These are phyloP conservation scores for Tachysurus vachellii DNA, from an alignment of 2,113 vertebrate genomes.

Conservation along the genomic window DNA sequence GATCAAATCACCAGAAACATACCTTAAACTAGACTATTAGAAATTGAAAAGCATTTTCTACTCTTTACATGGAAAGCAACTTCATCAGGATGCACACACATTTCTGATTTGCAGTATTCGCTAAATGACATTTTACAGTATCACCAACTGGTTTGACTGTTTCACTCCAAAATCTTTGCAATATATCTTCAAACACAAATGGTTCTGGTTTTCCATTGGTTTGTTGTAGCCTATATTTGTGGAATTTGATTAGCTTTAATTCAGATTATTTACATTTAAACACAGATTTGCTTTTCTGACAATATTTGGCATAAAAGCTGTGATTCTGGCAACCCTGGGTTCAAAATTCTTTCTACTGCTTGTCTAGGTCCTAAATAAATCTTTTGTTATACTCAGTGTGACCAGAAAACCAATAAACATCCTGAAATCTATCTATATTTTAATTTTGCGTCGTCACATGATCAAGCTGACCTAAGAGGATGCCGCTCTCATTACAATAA, in stretches of 20 bases:
- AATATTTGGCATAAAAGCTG: not conserved
- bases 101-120: not conserved
- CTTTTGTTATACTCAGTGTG: not conserved
- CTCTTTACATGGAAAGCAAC: not conserved
- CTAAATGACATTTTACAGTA: not conserved
- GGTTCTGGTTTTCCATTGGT: not conserved
- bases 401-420: not conserved
- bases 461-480: not conserved
- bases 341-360: not conserved
- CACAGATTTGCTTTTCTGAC: not conserved
- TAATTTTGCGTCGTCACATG: not conserved
- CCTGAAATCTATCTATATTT: not conserved
- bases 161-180: not conserved
- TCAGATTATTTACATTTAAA: not conserved
- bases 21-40: not conserved
- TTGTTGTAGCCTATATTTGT: not conserved
- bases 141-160: not conserved
- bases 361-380: not conserved
- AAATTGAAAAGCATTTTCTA: not conserved
- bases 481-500: conserved; percentile 2
- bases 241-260: not conserved
- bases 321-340: not conserved
- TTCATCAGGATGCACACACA: not conserved
- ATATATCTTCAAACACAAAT: not conserved
- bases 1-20: not conserved